Percentiles rank a stretch among this genome's conserved stretches.
These are phyloP conservation scores for Autographa pulchrina DNA, from an alignment of 2,888 invertebrate species.

Conservation along the genomic window DNA sequence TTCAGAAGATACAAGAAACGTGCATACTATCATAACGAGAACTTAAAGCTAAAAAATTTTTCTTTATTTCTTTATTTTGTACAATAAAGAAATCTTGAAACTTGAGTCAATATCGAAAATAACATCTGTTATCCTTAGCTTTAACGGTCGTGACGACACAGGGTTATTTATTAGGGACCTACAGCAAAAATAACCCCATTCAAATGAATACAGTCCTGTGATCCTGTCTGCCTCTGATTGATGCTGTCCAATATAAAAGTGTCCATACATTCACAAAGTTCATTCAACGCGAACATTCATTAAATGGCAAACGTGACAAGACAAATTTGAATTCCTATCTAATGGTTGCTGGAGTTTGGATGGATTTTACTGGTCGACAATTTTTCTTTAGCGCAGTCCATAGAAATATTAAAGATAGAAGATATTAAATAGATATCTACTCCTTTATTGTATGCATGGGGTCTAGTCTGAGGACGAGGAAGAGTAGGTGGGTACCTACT, in stretches of 20 bases:
- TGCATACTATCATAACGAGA: no score
- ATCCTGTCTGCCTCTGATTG: constrained; percentile 45
- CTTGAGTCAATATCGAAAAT: neutral
- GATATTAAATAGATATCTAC: no score
- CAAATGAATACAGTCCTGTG: constrained; percentile 33
- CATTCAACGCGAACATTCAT: constrained; percentile 36
- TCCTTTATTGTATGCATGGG: no score
- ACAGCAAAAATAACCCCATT: neutral
- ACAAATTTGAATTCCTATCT: neutral
- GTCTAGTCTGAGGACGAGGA: no score
- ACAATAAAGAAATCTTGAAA: neutral
- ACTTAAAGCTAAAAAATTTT: no score
- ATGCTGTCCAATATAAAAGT: constrained; percentile 43
- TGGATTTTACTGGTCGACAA: neutral
- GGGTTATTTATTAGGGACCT: neutral
- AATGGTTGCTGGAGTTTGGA: neutral
- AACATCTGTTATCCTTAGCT: neutral
- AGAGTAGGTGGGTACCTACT: no score
- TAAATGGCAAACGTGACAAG: constrained; percentile 24
- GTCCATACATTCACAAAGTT: constrained; percentile 17
- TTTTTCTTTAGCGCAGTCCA: neutral
- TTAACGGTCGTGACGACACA: constrained; percentile 10
- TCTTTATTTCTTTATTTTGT: no score
- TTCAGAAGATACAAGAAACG: no score
- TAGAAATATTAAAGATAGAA: no score